phyloP scores from a whole-genome alignment of 1,140 invertebrate genomes.

The Cyclargus thomasi region DNA sequence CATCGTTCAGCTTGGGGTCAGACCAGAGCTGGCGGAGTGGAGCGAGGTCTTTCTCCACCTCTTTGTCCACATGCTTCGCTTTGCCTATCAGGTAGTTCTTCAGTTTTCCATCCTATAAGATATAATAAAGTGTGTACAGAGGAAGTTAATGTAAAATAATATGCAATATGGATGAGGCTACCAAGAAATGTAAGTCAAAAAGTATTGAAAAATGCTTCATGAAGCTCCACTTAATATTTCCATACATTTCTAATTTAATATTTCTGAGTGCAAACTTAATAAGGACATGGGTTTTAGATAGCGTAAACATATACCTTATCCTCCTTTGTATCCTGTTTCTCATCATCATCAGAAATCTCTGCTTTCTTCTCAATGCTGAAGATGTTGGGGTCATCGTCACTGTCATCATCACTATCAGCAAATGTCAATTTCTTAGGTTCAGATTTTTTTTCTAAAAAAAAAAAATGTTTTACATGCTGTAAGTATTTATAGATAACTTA shows the following conservation, averaged over 20 bases:
- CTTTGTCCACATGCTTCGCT: constrained; percentile 78
- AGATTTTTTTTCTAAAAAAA: constrained; percentile 40
- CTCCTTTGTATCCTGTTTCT: constrained; percentile 20
- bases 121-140: no score
- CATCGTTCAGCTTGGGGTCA: constrained; percentile 85
- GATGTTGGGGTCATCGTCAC: constrained; percentile 47
- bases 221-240: no score
- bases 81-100: constrained; percentile 89
- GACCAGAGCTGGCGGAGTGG: constrained; percentile 90
- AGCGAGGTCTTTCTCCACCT: constrained; percentile 81
- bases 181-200: no score
- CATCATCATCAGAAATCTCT: constrained; percentile 30
- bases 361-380: constrained; percentile 66
- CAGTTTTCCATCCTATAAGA: constrained; percentile 79
- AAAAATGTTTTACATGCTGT: not conserved
- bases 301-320: constrained; percentile 27
- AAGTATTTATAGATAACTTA: no score
- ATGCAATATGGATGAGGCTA: no score
- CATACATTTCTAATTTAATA: no score
- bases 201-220: no score
- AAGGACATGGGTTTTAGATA: no score
- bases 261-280: no score
- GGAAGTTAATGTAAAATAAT: not conserved
- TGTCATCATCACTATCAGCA: constrained; percentile 60
- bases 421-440: constrained; percentile 57